Evolutionary conservation across 2,888 invertebrate genomes (phyloP).

Genomic region (Parochlus steinenii): DNA sequence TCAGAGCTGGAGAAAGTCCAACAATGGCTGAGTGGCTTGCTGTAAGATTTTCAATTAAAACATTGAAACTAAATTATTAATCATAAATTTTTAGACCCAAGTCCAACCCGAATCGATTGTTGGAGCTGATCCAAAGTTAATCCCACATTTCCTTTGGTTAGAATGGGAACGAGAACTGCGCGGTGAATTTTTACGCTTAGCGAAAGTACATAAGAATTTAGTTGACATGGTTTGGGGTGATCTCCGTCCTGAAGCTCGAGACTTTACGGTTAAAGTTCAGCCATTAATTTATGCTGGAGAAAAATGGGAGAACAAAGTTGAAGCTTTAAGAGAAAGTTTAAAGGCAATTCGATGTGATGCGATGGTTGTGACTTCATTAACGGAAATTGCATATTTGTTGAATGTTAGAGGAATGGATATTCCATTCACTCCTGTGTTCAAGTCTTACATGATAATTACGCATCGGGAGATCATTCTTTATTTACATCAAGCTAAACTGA

Average conservation of each 20-base stretch:
- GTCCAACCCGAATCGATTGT: constrained; percentile 36
- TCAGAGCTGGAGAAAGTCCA: constrained; percentile 50
- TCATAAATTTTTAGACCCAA: constrained; percentile 18
- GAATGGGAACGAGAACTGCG: constrained; percentile 38
- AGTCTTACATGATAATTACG: constrained; percentile 56
- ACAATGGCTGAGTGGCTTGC: constrained; percentile 52
- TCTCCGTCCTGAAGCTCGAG: constrained; percentile 39
- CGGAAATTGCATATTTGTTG: constrained; percentile 76
- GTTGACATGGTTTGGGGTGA: constrained; percentile 64
- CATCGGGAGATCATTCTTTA: constrained; percentile 49
- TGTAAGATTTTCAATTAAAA: constrained; percentile 20
- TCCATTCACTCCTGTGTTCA: constrained; percentile 61
- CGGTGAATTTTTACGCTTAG: constrained; percentile 20
- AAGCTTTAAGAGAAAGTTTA: constrained; percentile 45
- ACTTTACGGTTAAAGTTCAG: constrained; percentile 42
- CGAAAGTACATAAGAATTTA: constrained; percentile 38
- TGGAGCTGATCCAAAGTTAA: constrained; percentile 57
- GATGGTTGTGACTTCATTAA: constrained; percentile 68
- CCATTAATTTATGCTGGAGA: constrained; percentile 41
- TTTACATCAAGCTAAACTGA: constrained; percentile 48
- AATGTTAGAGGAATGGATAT: constrained; percentile 79
- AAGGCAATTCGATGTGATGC: constrained; percentile 47
- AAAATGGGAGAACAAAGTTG: constrained; percentile 60
- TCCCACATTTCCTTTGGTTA: constrained; percentile 51
- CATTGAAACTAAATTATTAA: constrained; percentile 6